Evolutionary conservation across 1,140 invertebrate species (phyloP), one percentile per base, ranked within the genome.

Genomic region (Patella vulgata): DNA sequence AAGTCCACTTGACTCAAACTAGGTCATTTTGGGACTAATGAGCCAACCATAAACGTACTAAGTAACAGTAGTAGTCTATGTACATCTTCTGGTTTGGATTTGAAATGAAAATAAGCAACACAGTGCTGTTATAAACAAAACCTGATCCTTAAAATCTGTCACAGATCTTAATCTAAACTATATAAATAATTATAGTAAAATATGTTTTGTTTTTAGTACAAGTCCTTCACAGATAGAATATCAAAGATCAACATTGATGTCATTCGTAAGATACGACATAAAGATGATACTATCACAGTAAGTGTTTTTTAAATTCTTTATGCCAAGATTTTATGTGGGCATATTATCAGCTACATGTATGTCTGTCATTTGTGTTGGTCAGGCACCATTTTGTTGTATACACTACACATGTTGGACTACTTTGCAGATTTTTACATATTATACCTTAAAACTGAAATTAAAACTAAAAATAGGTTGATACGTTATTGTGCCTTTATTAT

Each of bases 221-320:
- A 92, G 82, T 89, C 91, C 14, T 96, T 96, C 84, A 89, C 90
- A 19, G 92, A 95, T 74, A 86, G 93, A 60, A 89, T 97, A 27
- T 88, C 89, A 69, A 88, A 90, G 66, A 92, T 96, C 39, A 91
- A 95, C 78, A 87, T 96, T 39, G 89, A 91, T 86, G 87, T 92
- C 27, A 90, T 91, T 60, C 91, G 94, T 58, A 90, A 89, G 82
- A 87, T 93, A 46, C 87, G 88, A 2, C 91, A 76, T 23, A 66
- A 71, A 63, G 69, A 73, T 44, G 74, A 81, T 36, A 70, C 65
- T 39, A 61, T 66, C 36, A 93, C 85, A 86, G 87, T 75, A 88
- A 92, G 81, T 53, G 30, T 54, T 39, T 31, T 48, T 14, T 25
- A 40, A 23, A 1, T 2, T 43, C 46, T 27, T 8, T 9, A 50